Evolutionary conservation across 2,113 vertebrate species (phyloP), one percentile per base, ranked within the genome.

Genomic region (Megaceryle maxima): DNA sequence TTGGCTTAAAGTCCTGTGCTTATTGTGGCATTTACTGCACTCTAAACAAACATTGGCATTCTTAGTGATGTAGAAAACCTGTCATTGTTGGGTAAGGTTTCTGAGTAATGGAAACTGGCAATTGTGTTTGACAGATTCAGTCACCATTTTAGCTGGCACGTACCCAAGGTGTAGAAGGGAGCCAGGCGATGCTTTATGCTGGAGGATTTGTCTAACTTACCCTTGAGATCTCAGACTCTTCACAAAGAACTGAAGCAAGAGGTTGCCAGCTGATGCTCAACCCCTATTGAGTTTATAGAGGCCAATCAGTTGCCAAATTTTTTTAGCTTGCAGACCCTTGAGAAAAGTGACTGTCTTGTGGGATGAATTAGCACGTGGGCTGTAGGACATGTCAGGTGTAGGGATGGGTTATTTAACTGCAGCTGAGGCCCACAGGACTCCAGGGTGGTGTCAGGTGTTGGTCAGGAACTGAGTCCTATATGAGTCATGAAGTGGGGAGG

Each of bases 181-280:
- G 35, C 64, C 25, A 55, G 46, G 62, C 62, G 68, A 2, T 59
- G 37, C 64, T 81, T 74, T 37, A 3, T 81, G 41, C 63, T 62
- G 53, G 46, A 83, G 59, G 60, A 70, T 90, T 57, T 93, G 62
- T 60, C 0, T 35, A 59, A 33, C 53, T 79, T 72, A 63, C 46
- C 84, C 83, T 92, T 94, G 87, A 74, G 73, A 89, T 43, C 50
- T 90, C 80, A n/a, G n/a, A 62, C 33, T 94, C 79, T 29, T 57
- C 72, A 21, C 9, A 4, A 82, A 79, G 78, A 91, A 70, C 21
- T 63, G 77, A 90, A 87, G 39, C 69, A 94, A 60, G 82, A 73
- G 57, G 35, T 44, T 93, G 25, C 70, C 53, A 53, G 88, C 57
- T 93, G 82, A 51, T 64, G 60, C 64, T 83, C 24, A 46, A 29